phyloP scores from a whole-genome alignment of 2,888 invertebrate species.

The Fragum sueziense region DNA sequence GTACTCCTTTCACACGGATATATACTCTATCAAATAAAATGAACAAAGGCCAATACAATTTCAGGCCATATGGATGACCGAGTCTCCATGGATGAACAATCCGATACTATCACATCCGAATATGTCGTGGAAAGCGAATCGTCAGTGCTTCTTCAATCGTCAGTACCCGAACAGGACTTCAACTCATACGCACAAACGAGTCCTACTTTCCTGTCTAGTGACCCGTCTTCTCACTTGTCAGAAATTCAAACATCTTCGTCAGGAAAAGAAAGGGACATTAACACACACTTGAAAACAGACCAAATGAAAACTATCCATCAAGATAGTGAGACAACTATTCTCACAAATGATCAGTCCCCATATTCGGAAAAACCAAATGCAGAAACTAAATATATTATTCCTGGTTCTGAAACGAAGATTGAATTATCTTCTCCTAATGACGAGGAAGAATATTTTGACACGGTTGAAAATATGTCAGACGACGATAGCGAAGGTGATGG shows the following conservation, averaged over 20 bases:
- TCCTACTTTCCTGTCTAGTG: no score
- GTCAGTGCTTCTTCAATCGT: neutral
- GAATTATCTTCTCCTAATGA: neutral
- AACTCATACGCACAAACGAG: neutral
- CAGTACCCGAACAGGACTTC: neutral
- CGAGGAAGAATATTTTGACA: neutral
- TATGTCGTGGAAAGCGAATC: neutral
- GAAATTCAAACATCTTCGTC: no score
- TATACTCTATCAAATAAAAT: neutral
- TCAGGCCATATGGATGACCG: neutral
- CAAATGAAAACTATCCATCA: no score
- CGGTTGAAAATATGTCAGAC: neutral
- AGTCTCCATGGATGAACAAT: neutral
- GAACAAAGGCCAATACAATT: slow-evolving; percentile 2
- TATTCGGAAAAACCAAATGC: neutral
- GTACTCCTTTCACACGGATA: neutral
- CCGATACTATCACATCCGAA: neutral
- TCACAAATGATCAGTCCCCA: neutral
- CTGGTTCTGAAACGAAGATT: neutral
- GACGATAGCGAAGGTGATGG: neutral
- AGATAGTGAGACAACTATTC: no score
- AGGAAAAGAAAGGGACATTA: no score
- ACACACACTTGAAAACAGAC: no score
- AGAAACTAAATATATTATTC: no score
- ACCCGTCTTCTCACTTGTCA: no score